These are phyloP conservation scores for Agrochola lychnidis DNA, from an alignment of 2,888 invertebrate species.

Conservation along the genomic window DNA sequence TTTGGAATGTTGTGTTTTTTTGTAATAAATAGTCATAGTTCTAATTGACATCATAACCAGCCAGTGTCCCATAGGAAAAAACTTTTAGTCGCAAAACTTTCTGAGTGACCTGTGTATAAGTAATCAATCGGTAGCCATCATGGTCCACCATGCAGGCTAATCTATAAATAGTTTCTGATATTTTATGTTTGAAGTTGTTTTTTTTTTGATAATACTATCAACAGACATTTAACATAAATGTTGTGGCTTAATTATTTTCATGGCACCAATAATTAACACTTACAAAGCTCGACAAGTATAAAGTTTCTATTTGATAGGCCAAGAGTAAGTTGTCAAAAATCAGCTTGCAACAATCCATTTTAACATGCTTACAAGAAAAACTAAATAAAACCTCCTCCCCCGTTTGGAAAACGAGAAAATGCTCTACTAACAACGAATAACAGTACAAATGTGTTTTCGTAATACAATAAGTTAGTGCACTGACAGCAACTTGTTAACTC, in stretches of 20 bases:
- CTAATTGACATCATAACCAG: too few relatives aligned
- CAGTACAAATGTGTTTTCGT: constrained; percentile 12
- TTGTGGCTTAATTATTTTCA: background rate
- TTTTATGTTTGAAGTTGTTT: background rate
- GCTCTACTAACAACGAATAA: background rate
- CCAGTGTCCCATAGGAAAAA: too few relatives aligned
- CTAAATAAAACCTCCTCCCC: background rate
- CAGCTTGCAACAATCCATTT: background rate
- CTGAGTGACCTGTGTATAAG: too few relatives aligned
- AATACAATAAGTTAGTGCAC: constrained; percentile 9
- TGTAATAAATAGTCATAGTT: too few relatives aligned
- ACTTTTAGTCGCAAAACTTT: too few relatives aligned
- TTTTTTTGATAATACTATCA: background rate
- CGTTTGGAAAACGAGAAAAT: background rate
- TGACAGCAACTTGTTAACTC: constrained; percentile 1
- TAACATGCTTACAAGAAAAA: background rate
- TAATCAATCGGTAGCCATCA: background rate
- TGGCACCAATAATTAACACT: background rate
- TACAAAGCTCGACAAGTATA: too few relatives aligned
- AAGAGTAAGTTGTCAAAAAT: background rate
- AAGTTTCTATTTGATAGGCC: background rate
- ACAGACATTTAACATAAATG: background rate
- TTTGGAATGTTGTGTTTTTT: too few relatives aligned
- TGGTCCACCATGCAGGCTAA: background rate
- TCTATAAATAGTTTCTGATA: background rate